Base-by-base conservation (phyloP, 2,888 invertebrate genomes). In the Uloborus plumipes region DNA sequence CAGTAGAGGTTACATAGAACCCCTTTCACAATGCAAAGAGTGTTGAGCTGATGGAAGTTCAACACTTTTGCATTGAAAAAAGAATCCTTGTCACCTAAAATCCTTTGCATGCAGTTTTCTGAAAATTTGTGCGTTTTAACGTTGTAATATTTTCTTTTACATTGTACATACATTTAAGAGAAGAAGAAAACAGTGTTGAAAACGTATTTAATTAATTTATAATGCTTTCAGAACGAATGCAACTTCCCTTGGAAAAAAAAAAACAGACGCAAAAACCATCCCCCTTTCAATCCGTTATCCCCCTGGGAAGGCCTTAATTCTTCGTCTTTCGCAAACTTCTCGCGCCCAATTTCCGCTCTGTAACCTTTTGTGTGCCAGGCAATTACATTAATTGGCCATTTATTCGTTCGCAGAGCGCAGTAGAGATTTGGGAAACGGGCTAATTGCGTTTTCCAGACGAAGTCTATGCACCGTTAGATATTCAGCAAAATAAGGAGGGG, bases 371-470 rank as follows among this genome's bases (percentile, higher is more conserved):
- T 47, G 20, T 51, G 50, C 49, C 18, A 69, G 22, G 80, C 80
- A 80, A 80, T 80, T 80, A 80, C 80, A 74, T 80, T 80, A 80
- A 80, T 80, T 80, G 80, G 80, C 80, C 80, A 70, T 80, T 80
- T 80, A 58, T 65, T 78, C 70, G n/a, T 58, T 14, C 26, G 20
- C 14, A 69, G 55, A 58, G 9, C 39, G 39, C 39, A 11, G 39
- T 39, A 39, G 31, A 71, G 55, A 65, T 65, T 58, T 22, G 64
- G 70, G 49, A 71, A 64, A 55, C 22, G 71, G 75, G 59, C 67
- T 75, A 75, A 75, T 75, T 75, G 75, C 75, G 67, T 61, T 67
- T 64, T 65, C 71, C 64, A 64, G 69, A 70, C 69, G 50, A 62
- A 55, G 69, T 69, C 69, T 50, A 26, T 55, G 16, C 74, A 31